These are phyloP conservation scores for human (Homo sapiens) DNA, from an alignment of 2,113 vertebrate genomes.

Conservation along the genomic window DNA sequence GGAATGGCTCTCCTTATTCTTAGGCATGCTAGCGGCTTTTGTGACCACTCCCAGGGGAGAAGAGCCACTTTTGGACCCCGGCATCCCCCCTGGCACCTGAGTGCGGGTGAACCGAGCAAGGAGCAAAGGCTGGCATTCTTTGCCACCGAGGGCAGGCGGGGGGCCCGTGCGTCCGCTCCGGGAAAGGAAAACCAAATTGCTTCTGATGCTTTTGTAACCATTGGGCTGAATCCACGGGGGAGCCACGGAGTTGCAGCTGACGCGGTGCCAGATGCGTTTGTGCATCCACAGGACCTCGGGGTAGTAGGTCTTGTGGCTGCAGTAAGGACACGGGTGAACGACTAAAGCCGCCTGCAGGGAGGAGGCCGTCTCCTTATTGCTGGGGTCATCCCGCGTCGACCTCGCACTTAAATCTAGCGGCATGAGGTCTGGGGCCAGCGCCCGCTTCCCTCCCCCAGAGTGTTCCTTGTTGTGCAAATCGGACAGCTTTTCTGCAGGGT, in stretches of 20 bases:
- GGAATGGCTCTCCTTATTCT: slow-evolving; percentile 67
- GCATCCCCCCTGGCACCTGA: slow-evolving; percentile 83
- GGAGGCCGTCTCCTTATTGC: slow-evolving; percentile 78
- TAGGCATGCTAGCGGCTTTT: slow-evolving; percentile 66
- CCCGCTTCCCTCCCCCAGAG: slow-evolving; percentile 50
- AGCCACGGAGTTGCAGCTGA: slow-evolving; percentile 88
- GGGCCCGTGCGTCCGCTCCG: slow-evolving; percentile 92
- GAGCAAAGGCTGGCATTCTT: slow-evolving; percentile 92
- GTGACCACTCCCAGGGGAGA: slow-evolving; percentile 55
- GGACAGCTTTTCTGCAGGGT: slow-evolving; percentile 58
- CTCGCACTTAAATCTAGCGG: slow-evolving; percentile 86
- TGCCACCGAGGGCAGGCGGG: slow-evolving; percentile 91
- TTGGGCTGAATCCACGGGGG: slow-evolving; percentile 92
- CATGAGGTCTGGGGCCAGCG: slow-evolving; percentile 69
- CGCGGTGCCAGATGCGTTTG: slow-evolving; percentile 93
- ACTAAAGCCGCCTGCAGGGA: slow-evolving; percentile 85
- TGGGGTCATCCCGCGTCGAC: slow-evolving; percentile 78
- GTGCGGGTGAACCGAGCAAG: slow-evolving; percentile 87
- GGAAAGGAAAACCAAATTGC: slow-evolving; percentile 82
- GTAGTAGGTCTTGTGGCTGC: slow-evolving; percentile 92
- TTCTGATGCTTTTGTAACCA: slow-evolving; percentile 84
- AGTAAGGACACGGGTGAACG: slow-evolving; percentile 93
- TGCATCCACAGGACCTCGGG: slow-evolving; percentile 98
- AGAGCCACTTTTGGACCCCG: slow-evolving; percentile 75
- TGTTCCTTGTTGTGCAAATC: slow-evolving; percentile 68